Evolutionary conservation across 1,140 invertebrate species (phyloP).

Genomic region (Drosophila athabasca): DNA sequence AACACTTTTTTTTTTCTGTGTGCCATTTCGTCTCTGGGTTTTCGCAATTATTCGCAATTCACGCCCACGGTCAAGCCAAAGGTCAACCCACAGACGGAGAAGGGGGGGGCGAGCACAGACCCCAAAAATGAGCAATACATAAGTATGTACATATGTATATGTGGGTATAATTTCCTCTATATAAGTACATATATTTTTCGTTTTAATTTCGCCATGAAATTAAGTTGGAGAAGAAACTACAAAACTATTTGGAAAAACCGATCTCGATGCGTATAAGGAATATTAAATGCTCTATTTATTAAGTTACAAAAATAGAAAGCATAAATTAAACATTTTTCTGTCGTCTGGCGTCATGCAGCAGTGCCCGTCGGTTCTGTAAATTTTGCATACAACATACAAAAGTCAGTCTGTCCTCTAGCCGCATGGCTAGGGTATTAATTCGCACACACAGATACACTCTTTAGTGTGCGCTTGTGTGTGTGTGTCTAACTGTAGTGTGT

Average conservation of each 20-base stretch:
- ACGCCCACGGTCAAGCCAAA: constrained; percentile 79
- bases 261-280: not conserved
- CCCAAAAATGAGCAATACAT: constrained; percentile 50
- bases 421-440: constrained; percentile 21
- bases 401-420: fast-evolving
- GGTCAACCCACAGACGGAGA: constrained; percentile 45
- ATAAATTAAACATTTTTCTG: no score
- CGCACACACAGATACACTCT: constrained; percentile 21
- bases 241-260: not conserved
- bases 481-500: constrained; percentile 3
- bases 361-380: no score
- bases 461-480: constrained; percentile 13
- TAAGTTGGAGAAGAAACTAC: constrained; percentile 21
- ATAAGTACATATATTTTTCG: not conserved
- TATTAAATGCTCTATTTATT: not conserved
- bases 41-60: constrained; percentile 67
- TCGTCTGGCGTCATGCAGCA: no score
- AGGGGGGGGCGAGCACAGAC: constrained; percentile 5
- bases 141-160: not conserved
- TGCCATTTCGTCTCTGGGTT: constrained; percentile 22
- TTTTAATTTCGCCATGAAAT: constrained; percentile 21
- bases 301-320: not conserved
- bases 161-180: constrained; percentile 14
- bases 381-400: not conserved
- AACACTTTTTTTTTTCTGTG: constrained; percentile 38